phyloP scores from a whole-genome alignment of 2,888 invertebrate genomes.

The Alentia gelatinosa region DNA sequence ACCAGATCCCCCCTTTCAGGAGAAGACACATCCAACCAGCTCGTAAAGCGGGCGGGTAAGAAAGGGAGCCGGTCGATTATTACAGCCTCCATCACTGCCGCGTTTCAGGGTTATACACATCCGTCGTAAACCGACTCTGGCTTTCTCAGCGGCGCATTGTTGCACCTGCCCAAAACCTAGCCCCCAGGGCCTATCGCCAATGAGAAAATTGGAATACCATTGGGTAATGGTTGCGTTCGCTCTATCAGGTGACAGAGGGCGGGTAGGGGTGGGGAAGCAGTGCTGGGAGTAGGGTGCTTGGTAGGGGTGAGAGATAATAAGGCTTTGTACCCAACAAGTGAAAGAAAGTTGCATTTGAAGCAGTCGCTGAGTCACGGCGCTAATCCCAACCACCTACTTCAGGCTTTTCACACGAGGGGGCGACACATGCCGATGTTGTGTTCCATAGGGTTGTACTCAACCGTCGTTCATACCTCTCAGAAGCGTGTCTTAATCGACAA shows the following conservation, averaged over 20 bases:
- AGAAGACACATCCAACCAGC: no score
- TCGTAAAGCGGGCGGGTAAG: background rate
- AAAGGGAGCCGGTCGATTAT: background rate
- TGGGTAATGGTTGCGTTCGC: background rate
- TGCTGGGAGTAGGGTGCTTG: background rate
- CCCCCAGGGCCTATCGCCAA: background rate
- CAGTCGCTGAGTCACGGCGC: no score
- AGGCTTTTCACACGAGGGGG: constrained; percentile 1
- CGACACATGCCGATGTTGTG: background rate
- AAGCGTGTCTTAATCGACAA: no score
- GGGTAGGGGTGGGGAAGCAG: background rate
- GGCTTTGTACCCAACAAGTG: no score
- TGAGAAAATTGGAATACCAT: constrained; percentile 1
- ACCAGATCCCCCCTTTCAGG: background rate
- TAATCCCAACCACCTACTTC: no score
- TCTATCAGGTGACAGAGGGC: background rate
- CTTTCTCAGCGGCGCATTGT: background rate
- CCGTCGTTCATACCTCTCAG: no score
- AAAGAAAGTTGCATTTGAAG: no score
- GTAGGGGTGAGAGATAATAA: background rate
- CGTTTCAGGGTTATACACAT: background rate
- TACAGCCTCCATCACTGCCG: background rate
- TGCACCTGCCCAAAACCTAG: background rate
- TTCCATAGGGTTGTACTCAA: no score
- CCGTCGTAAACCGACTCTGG: background rate